phyloP scores from a whole-genome alignment of 2,113 vertebrate genomes.

The Meles meles region DNA sequence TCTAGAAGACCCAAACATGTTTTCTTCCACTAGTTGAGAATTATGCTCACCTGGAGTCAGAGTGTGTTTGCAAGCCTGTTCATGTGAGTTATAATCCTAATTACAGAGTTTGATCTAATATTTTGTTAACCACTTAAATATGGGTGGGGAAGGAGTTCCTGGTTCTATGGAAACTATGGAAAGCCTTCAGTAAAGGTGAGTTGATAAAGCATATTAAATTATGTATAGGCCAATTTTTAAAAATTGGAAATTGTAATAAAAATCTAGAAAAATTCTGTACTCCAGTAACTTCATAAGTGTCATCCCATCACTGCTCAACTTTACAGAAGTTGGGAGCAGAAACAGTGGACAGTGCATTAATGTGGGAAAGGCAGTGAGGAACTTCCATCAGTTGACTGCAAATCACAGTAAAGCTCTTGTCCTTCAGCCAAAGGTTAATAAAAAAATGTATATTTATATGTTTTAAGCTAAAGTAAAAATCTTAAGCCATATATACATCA shows the following conservation, averaged over 20 bases:
- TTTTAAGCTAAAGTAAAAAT: slow-evolving; percentile 41
- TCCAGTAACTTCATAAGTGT: not conserved
- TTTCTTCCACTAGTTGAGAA: not conserved
- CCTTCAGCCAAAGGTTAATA: not conserved
- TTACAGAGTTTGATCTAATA: slow-evolving; percentile 22
- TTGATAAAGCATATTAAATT: slow-evolving; percentile 23
- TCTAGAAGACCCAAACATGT: not conserved
- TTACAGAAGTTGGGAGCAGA: slow-evolving; percentile 4
- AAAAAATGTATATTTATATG: not conserved
- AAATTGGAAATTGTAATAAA: not conserved
- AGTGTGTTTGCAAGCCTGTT: not conserved
- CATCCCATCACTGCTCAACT: not conserved
- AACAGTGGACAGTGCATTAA: not conserved
- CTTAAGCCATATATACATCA: not conserved
- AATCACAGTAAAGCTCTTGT: slow-evolving; percentile 29
- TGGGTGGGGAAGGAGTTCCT: not conserved
- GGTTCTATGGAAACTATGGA: slow-evolving; percentile 12
- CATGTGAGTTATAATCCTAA: not conserved
- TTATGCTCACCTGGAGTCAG: not conserved
- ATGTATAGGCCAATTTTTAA: not conserved
- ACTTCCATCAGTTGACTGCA: not conserved
- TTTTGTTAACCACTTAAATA: not conserved
- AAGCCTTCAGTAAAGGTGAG: not conserved
- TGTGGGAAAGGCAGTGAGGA: not conserved
- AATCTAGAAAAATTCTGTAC: not conserved